phyloP scores from a whole-genome alignment of 1,140 invertebrate genomes.

The Megathymus violae region DNA sequence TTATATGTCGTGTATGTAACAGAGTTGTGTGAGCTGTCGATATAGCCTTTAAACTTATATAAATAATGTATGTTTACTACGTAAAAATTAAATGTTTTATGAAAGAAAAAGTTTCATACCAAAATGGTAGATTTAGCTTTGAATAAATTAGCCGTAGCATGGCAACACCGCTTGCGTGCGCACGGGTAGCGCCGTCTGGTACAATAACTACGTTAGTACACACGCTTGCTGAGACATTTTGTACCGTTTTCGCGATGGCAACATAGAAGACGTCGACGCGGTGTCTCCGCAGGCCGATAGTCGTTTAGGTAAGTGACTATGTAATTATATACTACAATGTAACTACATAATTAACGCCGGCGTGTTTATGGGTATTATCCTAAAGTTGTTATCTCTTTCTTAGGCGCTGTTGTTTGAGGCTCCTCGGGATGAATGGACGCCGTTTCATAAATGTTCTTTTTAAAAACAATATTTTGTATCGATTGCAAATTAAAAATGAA shows the following conservation, averaged over 20 bases:
- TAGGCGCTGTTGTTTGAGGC: slow-evolving; percentile 77
- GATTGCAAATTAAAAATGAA: slow-evolving; percentile 5
- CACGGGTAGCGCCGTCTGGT: slow-evolving; percentile 55
- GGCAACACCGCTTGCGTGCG: slow-evolving; percentile 56
- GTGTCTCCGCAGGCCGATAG: slow-evolving; percentile 20
- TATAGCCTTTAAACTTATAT: slow-evolving; percentile 38
- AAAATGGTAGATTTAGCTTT: slow-evolving; percentile 49
- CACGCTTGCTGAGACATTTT: slow-evolving; percentile 55
- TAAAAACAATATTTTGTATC: too few relatives aligned
- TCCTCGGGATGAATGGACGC: slow-evolving; percentile 54
- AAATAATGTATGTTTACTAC: slow-evolving; percentile 41
- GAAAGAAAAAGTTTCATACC: slow-evolving; percentile 43
- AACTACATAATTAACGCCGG: slow-evolving; percentile 59
- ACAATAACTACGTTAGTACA: slow-evolving; percentile 68
- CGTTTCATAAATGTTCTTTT: too few relatives aligned
- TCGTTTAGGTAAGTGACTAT: slow-evolving; percentile 38
- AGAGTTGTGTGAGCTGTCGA: slow-evolving; percentile 43
- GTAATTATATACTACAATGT: slow-evolving; percentile 61
- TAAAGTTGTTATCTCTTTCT: slow-evolving; percentile 82
- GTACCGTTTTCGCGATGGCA: too few relatives aligned
- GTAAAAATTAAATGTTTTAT: slow-evolving; percentile 40
- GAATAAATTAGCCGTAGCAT: slow-evolving; percentile 45
- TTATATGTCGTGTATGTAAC: slow-evolving; percentile 7
- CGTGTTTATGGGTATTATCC: slow-evolving; percentile 74
- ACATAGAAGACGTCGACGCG: too few relatives aligned